Percentiles rank a stretch among this genome's conserved stretches.
Conservation (phyloP, 2,113 vertebrate genomes). For the Polypterus senegalus region DNA sequence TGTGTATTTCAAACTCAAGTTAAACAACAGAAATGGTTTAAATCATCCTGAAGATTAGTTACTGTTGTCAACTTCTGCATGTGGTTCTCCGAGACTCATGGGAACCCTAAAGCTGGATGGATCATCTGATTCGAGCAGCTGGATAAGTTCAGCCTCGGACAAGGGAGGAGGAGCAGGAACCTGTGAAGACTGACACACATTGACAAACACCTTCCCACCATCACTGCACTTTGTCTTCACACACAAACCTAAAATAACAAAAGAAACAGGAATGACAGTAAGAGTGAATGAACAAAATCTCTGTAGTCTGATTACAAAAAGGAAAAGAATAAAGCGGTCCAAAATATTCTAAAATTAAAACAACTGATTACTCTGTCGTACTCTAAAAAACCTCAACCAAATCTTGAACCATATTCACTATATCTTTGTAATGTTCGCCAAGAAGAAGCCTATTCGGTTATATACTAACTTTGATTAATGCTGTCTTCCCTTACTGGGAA, state of each 20-base stretch:
- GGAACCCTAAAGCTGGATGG: constrained; percentile 68
- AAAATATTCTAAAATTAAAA: no score
- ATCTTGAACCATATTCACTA: background rate
- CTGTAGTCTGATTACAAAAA: background rate
- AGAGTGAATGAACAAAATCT: background rate
- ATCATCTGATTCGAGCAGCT: constrained; percentile 70
- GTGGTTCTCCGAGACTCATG: constrained; percentile 81
- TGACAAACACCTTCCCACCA: constrained; percentile 67
- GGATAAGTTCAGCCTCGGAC: constrained; percentile 57
- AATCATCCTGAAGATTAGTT: constrained; percentile 17
- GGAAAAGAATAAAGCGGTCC: background rate
- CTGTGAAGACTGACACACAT: constrained; percentile 66
- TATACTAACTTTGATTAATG: background rate
- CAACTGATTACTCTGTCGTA: no score
- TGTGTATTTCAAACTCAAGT: no score
- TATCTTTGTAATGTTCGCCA: background rate
- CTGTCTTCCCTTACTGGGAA: constrained; percentile 4
- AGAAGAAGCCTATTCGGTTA: background rate
- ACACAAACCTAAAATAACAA: constrained; percentile 55
- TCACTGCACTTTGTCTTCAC: constrained; percentile 56
- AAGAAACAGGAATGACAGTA: background rate
- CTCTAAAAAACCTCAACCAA: background rate
- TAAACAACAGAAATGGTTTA: no score
- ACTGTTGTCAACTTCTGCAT: constrained; percentile 74
- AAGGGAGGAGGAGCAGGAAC: constrained; percentile 64